These are phyloP conservation scores for Phalacrocorax pelagicus DNA, from an alignment of 2,113 vertebrate genomes.

Conservation along the genomic window DNA sequence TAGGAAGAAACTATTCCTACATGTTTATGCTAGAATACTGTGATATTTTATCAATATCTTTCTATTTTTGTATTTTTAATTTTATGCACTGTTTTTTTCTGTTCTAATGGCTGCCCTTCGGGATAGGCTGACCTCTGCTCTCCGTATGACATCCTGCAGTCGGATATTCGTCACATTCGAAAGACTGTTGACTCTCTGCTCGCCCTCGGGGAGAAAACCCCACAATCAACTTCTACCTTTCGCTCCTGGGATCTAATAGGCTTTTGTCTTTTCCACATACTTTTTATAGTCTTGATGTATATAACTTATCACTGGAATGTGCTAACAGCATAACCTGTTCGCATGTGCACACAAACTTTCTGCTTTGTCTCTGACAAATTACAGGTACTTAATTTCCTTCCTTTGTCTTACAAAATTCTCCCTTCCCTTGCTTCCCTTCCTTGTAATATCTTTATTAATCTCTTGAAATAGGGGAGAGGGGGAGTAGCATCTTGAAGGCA, in stretches of 20 bases:
- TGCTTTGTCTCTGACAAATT: constrained; percentile 65
- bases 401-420: constrained; percentile 55
- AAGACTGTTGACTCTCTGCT: constrained; percentile 86
- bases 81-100: constrained; percentile 79
- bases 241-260: constrained; percentile 91
- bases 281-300: constrained; percentile 89
- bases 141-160: constrained; percentile 92
- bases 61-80: constrained; percentile 76
- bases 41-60: constrained; percentile 66
- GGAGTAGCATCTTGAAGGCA: constrained; percentile 24
- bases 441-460: constrained; percentile 51
- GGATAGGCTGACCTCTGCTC: constrained; percentile 93
- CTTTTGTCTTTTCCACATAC: constrained; percentile 90
- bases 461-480: constrained; percentile 15
- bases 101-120: constrained; percentile 77
- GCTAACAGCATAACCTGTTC: constrained; percentile 80
- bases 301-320: constrained; percentile 90
- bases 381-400: constrained; percentile 67
- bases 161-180: constrained; percentile 86
- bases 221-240: constrained; percentile 85
- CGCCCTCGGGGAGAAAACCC: constrained; percentile 81
- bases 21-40: constrained; percentile 63
- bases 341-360: constrained; percentile 65
- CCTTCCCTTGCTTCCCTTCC: constrained; percentile 35
- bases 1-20: constrained; percentile 23